phyloP scores from a whole-genome alignment of 53 echinoderm and acorn worm genomes.

The Holothuria scabra region DNA sequence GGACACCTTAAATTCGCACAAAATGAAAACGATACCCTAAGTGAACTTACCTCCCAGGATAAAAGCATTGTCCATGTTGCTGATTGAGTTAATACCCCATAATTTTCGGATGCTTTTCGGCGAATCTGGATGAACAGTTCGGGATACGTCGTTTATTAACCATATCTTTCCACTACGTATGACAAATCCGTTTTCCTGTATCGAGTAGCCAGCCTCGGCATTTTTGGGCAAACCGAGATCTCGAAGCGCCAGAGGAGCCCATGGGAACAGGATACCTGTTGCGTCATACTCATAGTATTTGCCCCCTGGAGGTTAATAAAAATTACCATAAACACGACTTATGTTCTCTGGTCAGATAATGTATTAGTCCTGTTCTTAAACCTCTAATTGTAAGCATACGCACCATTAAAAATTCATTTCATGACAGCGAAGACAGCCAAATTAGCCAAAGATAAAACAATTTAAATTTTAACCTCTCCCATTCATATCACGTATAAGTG shows the following conservation, averaged over 20 bases:
- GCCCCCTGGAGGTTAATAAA: neutral
- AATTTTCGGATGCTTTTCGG: slow-evolving; percentile 20
- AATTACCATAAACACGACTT: no score
- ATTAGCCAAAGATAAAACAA: no score
- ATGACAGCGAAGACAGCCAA: no score
- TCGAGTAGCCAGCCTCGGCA: slow-evolving; percentile 36
- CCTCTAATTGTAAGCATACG: no score
- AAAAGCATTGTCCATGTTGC: slow-evolving; percentile 29
- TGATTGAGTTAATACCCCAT: neutral
- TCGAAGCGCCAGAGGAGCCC: neutral
- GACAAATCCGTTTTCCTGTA: neutral
- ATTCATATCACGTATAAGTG: no score
- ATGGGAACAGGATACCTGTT: slow-evolving; percentile 22
- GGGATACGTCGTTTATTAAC: slow-evolving; percentile 4
- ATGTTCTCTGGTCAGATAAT: no score
- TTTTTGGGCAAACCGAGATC: slow-evolving; percentile 5
- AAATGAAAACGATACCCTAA: neutral
- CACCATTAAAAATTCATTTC: no score
- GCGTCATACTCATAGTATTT: slow-evolving; percentile 39
- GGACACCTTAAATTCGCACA: no score
- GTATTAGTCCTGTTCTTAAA: no score
- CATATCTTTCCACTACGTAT: slow-evolving; percentile 23
- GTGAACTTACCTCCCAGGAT: neutral
- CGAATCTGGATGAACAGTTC: slow-evolving; percentile 18
- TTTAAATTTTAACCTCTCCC: no score